Percentiles rank a stretch among this genome's conserved stretches.
Conservation (phyloP, 1,140 invertebrate species). For the Akabosia matsudoensis region DNA sequence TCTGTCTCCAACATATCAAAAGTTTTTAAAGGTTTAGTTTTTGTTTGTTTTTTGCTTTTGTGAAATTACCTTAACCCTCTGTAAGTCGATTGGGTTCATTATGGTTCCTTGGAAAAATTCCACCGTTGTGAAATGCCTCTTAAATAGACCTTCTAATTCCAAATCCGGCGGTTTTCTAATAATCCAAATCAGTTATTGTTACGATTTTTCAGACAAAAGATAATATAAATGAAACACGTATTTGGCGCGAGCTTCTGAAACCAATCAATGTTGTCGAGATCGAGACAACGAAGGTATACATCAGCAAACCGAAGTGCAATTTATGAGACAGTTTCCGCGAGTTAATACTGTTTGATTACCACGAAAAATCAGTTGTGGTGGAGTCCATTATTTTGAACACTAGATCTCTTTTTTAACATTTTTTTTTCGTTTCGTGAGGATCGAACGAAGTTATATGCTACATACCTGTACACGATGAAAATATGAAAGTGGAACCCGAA, state of each 20-base stretch:
- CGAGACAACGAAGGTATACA: neutral
- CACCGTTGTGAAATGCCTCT: constrained; percentile 98
- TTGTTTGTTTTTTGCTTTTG: neutral
- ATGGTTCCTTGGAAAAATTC: constrained; percentile 99
- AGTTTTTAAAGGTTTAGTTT: neutral
- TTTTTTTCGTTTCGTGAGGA: too few relatives aligned
- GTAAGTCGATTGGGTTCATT: constrained; percentile 99
- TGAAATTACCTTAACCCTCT: constrained; percentile 91
- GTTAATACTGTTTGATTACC: neutral
- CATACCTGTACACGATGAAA: too few relatives aligned
- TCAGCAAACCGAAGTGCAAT: neutral
- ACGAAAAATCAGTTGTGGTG: neutral
- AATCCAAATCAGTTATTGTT: constrained; percentile 1
- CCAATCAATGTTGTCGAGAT: constrained; percentile 2
- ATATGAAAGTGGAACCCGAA: too few relatives aligned
- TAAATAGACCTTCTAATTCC: constrained; percentile 75
- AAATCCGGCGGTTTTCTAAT: constrained; percentile 54
- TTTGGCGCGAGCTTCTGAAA: neutral
- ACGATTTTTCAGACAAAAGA: neutral
- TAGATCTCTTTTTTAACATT: neutral
- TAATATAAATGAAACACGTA: neutral
- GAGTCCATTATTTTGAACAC: neutral
- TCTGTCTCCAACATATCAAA: neutral
- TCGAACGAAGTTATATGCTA: too few relatives aligned
- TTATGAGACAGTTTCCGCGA: neutral